These are phyloP conservation scores for Syngnathus scovelli DNA, from an alignment of 2,113 vertebrate genomes.

Conservation along the genomic window DNA sequence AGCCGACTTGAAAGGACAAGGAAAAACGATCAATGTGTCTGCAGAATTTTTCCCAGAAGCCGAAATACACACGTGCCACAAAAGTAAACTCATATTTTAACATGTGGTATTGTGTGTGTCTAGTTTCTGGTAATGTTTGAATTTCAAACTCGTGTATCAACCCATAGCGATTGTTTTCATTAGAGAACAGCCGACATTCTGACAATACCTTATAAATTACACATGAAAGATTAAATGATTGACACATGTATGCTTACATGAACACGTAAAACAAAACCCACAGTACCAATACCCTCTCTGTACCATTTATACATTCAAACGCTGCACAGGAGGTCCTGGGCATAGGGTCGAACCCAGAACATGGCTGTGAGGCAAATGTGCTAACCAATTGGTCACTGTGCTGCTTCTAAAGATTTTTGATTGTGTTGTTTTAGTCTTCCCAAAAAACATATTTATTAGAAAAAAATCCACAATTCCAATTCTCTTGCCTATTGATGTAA, in stretches of 20 bases:
- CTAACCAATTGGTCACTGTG: background rate
- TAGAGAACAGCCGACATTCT: background rate
- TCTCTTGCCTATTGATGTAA: background rate
- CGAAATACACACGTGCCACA: background rate
- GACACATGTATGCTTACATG: background rate
- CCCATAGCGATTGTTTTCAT: background rate
- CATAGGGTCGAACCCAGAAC: background rate
- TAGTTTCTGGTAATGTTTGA: background rate
- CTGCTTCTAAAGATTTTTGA: background rate
- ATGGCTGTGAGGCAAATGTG: background rate
- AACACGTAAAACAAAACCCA: background rate
- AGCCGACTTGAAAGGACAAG: constrained; percentile 23
- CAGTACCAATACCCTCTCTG: background rate
- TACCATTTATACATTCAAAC: no score
- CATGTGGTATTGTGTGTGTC: background rate
- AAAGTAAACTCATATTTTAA: background rate
- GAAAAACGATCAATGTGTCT: background rate
- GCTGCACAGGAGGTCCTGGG: background rate
- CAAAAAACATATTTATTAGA: background rate
- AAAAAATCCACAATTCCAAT: background rate
- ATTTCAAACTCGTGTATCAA: background rate
- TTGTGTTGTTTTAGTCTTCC: background rate
- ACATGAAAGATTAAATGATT: background rate
- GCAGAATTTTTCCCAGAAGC: background rate
- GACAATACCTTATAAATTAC: background rate